A percentile compares a stretch with the other conserved stretches of the same genome.
These are phyloP conservation scores for Drosophila paracracens DNA, from an alignment of 2,888 invertebrate genomes.

Conservation along the genomic window DNA sequence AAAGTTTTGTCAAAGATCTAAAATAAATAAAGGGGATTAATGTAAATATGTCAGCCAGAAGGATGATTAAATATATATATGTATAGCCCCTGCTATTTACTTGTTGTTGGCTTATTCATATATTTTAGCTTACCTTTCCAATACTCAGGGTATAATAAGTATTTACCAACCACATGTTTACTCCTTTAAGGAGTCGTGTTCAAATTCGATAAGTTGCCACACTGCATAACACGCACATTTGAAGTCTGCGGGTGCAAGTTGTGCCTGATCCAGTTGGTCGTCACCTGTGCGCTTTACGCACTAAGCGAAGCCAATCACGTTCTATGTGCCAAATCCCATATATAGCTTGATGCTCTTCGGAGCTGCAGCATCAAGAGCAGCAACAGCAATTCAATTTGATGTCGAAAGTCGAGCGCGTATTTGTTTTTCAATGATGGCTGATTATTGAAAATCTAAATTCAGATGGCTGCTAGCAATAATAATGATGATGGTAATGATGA, in stretches of 20 bases:
- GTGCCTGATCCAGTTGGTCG: constrained; percentile 21
- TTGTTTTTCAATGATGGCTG: constrained; percentile 80
- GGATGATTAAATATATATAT: not conserved
- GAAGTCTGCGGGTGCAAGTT: constrained; percentile 8
- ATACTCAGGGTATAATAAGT: not conserved
- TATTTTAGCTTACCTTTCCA: not conserved
- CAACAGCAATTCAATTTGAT: constrained; percentile 64
- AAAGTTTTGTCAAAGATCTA: not conserved
- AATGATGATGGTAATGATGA: constrained; percentile 28
- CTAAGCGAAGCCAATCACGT: constrained; percentile 72
- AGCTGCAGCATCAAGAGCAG: constrained; percentile 23
- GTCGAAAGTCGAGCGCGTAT: constrained; percentile 72
- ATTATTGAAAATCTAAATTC: constrained; percentile 81
- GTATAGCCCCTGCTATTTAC: not conserved
- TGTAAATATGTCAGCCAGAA: not conserved
- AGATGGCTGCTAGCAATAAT: constrained; percentile 47
- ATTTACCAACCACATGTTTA: constrained; percentile 5
- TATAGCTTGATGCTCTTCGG: constrained; percentile 16
- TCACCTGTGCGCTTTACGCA: constrained; percentile 61
- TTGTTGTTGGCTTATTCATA: not conserved
- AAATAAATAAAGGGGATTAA: not conserved
- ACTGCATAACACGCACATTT: constrained; percentile 49
- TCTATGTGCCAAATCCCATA: constrained; percentile 60
- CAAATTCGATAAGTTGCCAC: constrained; percentile 38
- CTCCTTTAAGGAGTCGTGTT: constrained; percentile 3